Evolutionary conservation across 1,140 invertebrate species (phyloP).

Genomic region (Dendroctonus ponderosae): DNA sequence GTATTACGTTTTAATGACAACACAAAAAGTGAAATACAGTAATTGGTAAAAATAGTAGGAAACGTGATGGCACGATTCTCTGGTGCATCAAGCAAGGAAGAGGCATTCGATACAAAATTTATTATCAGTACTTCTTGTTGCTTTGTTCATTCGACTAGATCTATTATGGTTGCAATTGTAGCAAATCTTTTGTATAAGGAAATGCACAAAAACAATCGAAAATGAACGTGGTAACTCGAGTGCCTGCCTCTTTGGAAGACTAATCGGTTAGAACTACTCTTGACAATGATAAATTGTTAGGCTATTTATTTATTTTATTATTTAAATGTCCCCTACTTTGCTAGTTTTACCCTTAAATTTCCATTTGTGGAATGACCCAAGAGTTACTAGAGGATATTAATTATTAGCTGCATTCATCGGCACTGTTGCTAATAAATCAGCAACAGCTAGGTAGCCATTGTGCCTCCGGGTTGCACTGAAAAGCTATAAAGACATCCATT

Average conservation of each 20-base stretch:
- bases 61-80: conserved; percentile 17
- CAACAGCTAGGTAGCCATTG: conserved; percentile 18
- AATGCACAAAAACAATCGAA: too few relatives aligned
- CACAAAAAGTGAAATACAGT: conserved; percentile 10
- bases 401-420: conserved; percentile 10
- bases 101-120: conserved; percentile 8
- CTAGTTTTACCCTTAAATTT: too few relatives aligned
- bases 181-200: too few relatives aligned
- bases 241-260: too few relatives aligned
- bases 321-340: too few relatives aligned
- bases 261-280: too few relatives aligned
- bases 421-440: conserved; percentile 28
- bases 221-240: too few relatives aligned
- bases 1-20: conserved; percentile 7
- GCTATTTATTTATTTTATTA: too few relatives aligned
- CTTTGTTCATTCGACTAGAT: too few relatives aligned
- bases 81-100: conserved; percentile 5
- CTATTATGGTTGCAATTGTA: too few relatives aligned
- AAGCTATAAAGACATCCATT: conserved; percentile 24
- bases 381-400: conserved; percentile 14
- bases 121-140: background rate
- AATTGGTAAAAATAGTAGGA: conserved; percentile 12
- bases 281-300: too few relatives aligned
- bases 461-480: conserved; percentile 3
- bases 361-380: background rate